These are phyloP conservation scores for Spea multiplicata DNA, from an alignment of 2,113 vertebrate species.

Conservation along the genomic window DNA sequence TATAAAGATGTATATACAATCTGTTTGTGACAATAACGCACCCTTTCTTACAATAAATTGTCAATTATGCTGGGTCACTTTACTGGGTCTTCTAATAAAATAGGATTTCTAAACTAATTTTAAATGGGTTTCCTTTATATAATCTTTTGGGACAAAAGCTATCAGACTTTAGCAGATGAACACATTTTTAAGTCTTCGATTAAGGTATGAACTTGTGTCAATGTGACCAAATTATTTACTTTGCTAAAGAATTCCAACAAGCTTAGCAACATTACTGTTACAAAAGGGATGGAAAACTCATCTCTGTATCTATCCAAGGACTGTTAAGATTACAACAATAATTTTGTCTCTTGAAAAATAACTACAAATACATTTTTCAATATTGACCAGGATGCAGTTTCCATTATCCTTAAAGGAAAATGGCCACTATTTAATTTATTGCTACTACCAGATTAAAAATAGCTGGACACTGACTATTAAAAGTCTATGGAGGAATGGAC, in stretches of 20 bases:
- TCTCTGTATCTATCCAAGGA: not conserved
- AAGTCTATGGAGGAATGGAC: no score
- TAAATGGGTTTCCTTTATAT: not conserved
- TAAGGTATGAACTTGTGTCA: not conserved
- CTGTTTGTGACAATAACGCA: slow-evolving; percentile 2
- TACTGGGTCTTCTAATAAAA: not conserved
- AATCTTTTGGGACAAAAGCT: not conserved
- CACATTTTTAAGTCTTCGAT: not conserved
- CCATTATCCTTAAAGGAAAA: no score
- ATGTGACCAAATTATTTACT: not conserved
- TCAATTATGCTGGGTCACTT: slow-evolving; percentile 25
- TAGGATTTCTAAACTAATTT: slow-evolving; percentile 1
- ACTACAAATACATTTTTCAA: not conserved
- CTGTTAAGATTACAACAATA: not conserved
- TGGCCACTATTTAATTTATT: no score
- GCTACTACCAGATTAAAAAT: no score
- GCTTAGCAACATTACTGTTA: not conserved
- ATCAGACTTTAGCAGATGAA: not conserved
- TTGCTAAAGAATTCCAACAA: not conserved
- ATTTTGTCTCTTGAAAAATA: not conserved
- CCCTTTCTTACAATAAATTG: slow-evolving; percentile 21
- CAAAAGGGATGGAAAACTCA: not conserved
- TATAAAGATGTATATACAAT: slow-evolving; percentile 14
- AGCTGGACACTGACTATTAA: no score
- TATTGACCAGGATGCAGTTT: not conserved